These are phyloP conservation scores for Pithys albifrons DNA, from an alignment of 2,113 vertebrate species.

Conservation along the genomic window DNA sequence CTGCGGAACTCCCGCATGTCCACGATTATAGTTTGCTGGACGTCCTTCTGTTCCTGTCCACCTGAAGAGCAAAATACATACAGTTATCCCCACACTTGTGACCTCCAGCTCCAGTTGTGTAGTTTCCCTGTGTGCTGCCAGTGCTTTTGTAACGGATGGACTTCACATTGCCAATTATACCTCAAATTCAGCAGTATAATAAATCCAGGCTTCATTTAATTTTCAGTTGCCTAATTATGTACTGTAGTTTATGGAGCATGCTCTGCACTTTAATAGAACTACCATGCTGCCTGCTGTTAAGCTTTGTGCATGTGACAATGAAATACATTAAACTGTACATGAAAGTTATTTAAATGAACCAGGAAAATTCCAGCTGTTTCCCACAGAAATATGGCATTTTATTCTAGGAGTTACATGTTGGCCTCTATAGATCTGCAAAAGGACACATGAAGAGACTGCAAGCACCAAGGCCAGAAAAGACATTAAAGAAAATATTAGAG, in stretches of 20 bases:
- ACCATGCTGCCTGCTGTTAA: background rate
- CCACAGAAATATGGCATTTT: background rate
- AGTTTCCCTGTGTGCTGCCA: background rate
- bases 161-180: background rate
- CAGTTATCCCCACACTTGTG: background rate
- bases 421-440: background rate
- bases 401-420: background rate
- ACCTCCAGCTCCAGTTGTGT: fast-evolving
- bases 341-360: background rate
- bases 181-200: background rate
- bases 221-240: background rate
- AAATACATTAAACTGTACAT: background rate
- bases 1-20: conserved; percentile 97
- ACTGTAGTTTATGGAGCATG: background rate
- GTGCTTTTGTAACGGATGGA: background rate
- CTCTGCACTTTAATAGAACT: background rate
- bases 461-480: background rate
- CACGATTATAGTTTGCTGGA: conserved; percentile 85
- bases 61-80: conserved; percentile 68
- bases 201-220: background rate
- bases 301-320: background rate
- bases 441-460: background rate
- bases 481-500: background rate
- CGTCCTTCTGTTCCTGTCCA: conserved; percentile 83
- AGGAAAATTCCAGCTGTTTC: background rate